Base-by-base conservation (phyloP, 2,797 vertebrate genomes). In the Gallinago nigripennis region DNA sequence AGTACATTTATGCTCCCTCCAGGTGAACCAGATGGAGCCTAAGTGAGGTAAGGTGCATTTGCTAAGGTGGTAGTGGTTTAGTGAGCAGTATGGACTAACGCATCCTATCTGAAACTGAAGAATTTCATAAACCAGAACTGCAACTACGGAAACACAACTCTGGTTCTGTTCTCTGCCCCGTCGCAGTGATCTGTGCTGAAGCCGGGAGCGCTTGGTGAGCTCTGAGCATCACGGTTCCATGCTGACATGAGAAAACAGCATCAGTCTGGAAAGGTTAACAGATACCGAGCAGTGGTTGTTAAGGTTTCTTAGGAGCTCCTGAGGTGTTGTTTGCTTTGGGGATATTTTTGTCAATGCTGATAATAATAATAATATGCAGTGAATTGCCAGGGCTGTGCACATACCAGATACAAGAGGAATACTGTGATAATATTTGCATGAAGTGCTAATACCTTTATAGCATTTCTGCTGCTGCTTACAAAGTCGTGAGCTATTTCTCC, bases 251-350 rank as follows among this genome's bases (percentile, higher is more conserved):
- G 37, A 33, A 75, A 83, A 27, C 68, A 56, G 73, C 85, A 27
- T 51, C 75, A 43, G 41, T 33, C 70, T 87, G 76, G 41, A 63
- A 83, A 78, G 63, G 35, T 66, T 80, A 76, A 33, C 72, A 51
- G 46, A 31, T 45, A 35, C 50, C 28, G 53, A 48, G 16, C 54
- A 66, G 20, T 56, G 45, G 16, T 35, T 82, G 46, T 64, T 86
- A 76, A 57, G 43, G n/a, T 82, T 86, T 81, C 90, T 72, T 89
- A 58, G 76, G 73, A 69, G 54, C n/a, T 92, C n/a, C 68, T 90
- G 65, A 66, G 46, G 17, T 66, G 15, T 2, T 50, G 12, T 82
- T 88, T 76, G 37, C 46, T 84, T 61, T 35, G 69, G 61, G 43
- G 30, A 37, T 90, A 18, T 54, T 85, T 92, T 88, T 90, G 39